Evolutionary conservation across 2,888 invertebrate genomes (phyloP).

Genomic region (Odontomyia ornata): DNA sequence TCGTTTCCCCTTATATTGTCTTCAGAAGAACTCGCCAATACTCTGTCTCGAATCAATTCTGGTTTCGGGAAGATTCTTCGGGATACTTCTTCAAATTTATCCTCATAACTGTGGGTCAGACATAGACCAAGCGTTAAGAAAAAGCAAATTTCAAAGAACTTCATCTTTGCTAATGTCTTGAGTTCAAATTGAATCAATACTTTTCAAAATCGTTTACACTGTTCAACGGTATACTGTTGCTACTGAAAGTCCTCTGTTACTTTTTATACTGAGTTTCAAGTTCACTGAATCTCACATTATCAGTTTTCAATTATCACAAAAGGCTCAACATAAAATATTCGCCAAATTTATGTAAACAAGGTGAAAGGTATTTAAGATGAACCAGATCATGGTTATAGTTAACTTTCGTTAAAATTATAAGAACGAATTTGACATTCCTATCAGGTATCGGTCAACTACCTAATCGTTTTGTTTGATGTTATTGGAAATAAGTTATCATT

Average conservation of each 20-base stretch:
- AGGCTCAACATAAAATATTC: too few species aligned
- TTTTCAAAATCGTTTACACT: background rate
- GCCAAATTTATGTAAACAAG: too few species aligned
- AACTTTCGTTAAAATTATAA: too few species aligned
- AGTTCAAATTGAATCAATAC: background rate
- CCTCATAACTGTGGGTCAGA: background rate
- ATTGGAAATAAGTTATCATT: too few species aligned
- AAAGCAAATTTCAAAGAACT: background rate
- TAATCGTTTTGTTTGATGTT: too few species aligned
- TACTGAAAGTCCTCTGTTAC: too few species aligned
- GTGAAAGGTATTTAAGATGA: too few species aligned
- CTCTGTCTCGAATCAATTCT: background rate
- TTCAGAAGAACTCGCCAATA: background rate
- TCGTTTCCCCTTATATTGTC: conserved; percentile 1
- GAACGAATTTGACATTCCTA: too few species aligned
- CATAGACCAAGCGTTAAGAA: background rate
- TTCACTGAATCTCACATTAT: background rate
- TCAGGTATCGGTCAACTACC: too few species aligned
- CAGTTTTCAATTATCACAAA: background rate
- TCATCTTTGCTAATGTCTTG: background rate
- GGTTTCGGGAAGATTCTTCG: background rate
- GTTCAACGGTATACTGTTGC: background rate
- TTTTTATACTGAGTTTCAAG: background rate
- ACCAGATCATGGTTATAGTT: too few species aligned
- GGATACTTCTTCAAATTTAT: background rate